Evolutionary conservation across 2,113 vertebrate genomes (phyloP), one percentile per base, ranked within the genome.

Genomic region (Phainopepla nitens): DNA sequence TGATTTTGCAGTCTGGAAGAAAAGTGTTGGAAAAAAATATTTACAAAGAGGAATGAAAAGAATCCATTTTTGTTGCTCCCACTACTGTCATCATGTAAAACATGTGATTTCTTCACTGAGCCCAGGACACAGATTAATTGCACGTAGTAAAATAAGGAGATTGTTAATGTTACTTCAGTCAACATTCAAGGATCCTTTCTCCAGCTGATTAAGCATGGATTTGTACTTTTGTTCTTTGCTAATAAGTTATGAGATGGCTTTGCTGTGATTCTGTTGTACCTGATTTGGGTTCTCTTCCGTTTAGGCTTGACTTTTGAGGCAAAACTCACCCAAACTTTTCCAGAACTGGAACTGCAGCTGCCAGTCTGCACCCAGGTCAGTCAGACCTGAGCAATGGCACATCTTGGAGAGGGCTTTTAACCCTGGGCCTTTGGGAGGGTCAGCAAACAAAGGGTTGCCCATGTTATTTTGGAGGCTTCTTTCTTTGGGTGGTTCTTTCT

Each of bases 41-140:
- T 95, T 85, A n/a, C 68, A 28, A 87, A 36, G 21, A 85, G 77
- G 31, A 87, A 89, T 41, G 20, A 60, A 64, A 93, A 90, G 33
- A 86, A 84, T 75, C 29, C 23, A 7, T 64, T 44, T 90, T 88
- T 86, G 35, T 76, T 86, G 9, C 50, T 95, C 17, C 47, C 11
- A 1, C 68, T 90, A 11, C 68, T 62, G 3, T 42, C 44, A 24
- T 54, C 31, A 25, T 62, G 14, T 86, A 61, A 80, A 90, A 49
- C 15, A 13, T 53, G 58, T 64, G 47, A 84, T 93, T 91, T 85
- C 53, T 80, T 91, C 66, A 60, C 2, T 51, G 23, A 75, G 49
- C 56, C 16, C 25, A 49, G 71, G 68, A 65, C 13, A 61, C 54
- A 54, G 93, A 18, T 70, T 81, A 92, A 96, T 88, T 70, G 28